Base-by-base conservation (phyloP, 2,113 vertebrate species). In the Rana temporaria region DNA sequence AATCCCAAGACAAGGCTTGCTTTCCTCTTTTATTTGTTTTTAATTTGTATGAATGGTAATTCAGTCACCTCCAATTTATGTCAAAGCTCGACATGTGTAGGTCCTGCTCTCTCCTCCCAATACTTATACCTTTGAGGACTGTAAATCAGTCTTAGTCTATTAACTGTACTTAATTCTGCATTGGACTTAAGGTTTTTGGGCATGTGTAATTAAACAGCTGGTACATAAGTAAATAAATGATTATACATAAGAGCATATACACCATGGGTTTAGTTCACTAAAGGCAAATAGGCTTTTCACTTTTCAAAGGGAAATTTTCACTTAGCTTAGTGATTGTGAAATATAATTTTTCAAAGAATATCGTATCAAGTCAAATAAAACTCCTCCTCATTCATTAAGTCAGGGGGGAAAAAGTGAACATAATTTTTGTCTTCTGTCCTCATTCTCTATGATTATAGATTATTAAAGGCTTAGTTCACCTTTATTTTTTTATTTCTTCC, bases 41-140 rank as follows among this genome's bases (percentile, higher is more conserved):
- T 97, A 95, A 98, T 98, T 97, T 95, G 93, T 93, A 93, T 92
- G 86, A 90, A 92, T 93, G 92, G 90, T 93, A 92, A 95, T 96
- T 94, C 94, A 91, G 88, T 87, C 89, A 80, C 84, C 87, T 88
- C 86, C 92, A 91, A 92, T 93, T 90, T 92, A 85, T 56, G 85
- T 90, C 87, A 93, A 6, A 83, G 90, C 70, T 26, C 76, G 70
- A 74, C 84, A 73, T 69, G 34, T 32, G 12, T 26, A 30, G 52
- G 7, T 1, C 1, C 18, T 30, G n/a, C 26, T 26, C 53, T 38
- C 68, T n/a, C 15, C 17, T 79, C 34, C 22, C 19, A 59, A 53
- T 9, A 80, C 70, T 15, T 63, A 64, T 6, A 34, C 53, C 18
- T 20, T 9, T 42, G 26, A 65, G 55, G 72, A 83, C 20, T 83